Evolutionary conservation across 1,140 invertebrate species (phyloP).

Genomic region (Nymphalis io): DNA sequence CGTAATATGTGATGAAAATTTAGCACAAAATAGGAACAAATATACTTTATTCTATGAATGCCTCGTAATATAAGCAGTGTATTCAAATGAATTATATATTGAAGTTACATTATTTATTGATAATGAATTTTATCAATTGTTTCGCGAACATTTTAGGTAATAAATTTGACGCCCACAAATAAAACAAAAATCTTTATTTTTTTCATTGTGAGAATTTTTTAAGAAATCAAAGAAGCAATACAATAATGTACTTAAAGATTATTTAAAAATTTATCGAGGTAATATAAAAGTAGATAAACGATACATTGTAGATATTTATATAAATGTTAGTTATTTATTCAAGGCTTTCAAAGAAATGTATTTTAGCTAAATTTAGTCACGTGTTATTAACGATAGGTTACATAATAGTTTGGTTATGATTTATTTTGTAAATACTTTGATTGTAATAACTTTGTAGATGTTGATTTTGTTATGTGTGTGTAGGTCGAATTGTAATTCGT

Average conservation of each 20-base stretch:
- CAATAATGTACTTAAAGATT: constrained; percentile 26
- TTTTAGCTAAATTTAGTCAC: constrained; percentile 23
- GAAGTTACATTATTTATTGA: no score
- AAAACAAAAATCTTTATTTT: background rate
- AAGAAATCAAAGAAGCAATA: constrained; percentile 25
- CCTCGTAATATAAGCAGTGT: background rate
- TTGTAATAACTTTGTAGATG: constrained; percentile 41
- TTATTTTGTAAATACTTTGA: constrained; percentile 54
- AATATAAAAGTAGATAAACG: constrained; percentile 48
- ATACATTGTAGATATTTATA: constrained; percentile 70
- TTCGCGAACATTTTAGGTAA: no score
- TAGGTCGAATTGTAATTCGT: constrained; percentile 38
- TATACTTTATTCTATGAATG: background rate
- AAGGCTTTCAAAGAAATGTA: constrained; percentile 51
- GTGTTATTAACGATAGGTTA: constrained; percentile 21
- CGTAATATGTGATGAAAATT: background rate
- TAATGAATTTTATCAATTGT: no score
- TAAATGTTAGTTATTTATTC: constrained; percentile 67
- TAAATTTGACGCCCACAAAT: no score
- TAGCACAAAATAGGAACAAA: constrained; percentile 8
- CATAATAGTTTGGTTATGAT: constrained; percentile 36
- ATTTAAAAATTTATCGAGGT: constrained; percentile 36
- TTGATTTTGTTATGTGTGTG: constrained; percentile 40
- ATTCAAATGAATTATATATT: no score
- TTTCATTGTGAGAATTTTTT: background rate